These are phyloP conservation scores for Dioctria linearis DNA, from an alignment of 2,888 invertebrate genomes.

Conservation along the genomic window DNA sequence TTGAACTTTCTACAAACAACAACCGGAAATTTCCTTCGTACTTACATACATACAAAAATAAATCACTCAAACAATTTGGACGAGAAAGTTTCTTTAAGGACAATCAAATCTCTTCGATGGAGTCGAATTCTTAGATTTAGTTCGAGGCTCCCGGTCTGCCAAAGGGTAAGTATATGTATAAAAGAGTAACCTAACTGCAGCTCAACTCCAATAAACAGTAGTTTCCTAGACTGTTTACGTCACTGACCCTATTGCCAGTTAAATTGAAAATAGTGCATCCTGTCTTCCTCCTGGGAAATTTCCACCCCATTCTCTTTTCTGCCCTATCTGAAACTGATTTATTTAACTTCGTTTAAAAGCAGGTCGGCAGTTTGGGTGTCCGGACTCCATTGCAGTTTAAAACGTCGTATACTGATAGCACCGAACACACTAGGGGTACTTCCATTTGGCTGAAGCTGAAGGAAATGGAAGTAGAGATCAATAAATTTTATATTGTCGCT, in stretches of 20 bases:
- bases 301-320: background rate
- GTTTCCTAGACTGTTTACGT: constrained; percentile 19
- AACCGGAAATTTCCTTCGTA: constrained; percentile 14
- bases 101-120: constrained; percentile 35
- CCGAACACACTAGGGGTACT: background rate
- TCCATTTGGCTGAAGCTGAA: background rate
- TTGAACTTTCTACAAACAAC: constrained; percentile 23
- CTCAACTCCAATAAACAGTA: constrained; percentile 22
- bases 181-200: background rate
- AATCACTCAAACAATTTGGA: constrained; percentile 34
- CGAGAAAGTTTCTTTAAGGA: constrained; percentile 38
- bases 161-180: no score
- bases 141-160: background rate
- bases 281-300: constrained; percentile 17
- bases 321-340: constrained; percentile 20
- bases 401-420: background rate
- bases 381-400: constrained; percentile 9
- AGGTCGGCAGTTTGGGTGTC: constrained; percentile 16
- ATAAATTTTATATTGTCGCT: constrained; percentile 23
- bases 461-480: background rate
- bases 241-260: constrained; percentile 21
- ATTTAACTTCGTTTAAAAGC: constrained; percentile 13
- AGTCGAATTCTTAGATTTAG: constrained; percentile 2
- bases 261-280: constrained; percentile 46
- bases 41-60: constrained; percentile 34